Evolutionary conservation across 2,113 vertebrate species (phyloP).

Genomic region (Parotia lawesii): DNA sequence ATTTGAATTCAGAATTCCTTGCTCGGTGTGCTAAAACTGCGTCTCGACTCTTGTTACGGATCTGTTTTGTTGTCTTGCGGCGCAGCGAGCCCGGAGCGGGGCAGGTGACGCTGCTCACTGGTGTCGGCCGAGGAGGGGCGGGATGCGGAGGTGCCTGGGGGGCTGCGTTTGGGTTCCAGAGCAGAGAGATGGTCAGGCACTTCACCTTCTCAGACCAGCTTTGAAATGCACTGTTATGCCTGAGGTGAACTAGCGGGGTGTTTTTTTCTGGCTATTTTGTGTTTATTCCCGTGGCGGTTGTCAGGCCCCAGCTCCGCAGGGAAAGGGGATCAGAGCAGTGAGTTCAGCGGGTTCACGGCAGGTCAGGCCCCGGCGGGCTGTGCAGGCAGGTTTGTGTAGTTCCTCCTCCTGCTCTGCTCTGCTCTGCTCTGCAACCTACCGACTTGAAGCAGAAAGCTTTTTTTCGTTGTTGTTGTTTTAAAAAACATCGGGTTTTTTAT

Average conservation of each 20-base stretch:
- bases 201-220: neutral
- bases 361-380: neutral
- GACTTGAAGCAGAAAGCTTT: neutral
- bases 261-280: neutral
- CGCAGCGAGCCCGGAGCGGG: neutral
- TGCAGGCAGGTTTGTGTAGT: neutral
- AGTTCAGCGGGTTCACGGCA: rapidly evolving
- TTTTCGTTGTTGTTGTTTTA: neutral
- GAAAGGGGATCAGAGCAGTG: neutral
- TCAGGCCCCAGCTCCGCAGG: neutral
- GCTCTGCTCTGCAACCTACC: no score
- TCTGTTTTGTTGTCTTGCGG: neutral
- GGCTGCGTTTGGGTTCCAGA: neutral
- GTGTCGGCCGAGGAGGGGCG: rapidly evolving
- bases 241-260: neutral
- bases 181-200: neutral
- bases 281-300: neutral
- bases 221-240: rapidly evolving
- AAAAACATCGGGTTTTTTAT: neutral
- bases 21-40: neutral
- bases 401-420: neutral
- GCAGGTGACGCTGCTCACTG: rapidly evolving
- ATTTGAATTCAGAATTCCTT: neutral
- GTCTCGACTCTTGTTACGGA: neutral
- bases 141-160: neutral